Conservation (phyloP, 2,113 vertebrate species). For the Lutjanus erythropterus region DNA sequence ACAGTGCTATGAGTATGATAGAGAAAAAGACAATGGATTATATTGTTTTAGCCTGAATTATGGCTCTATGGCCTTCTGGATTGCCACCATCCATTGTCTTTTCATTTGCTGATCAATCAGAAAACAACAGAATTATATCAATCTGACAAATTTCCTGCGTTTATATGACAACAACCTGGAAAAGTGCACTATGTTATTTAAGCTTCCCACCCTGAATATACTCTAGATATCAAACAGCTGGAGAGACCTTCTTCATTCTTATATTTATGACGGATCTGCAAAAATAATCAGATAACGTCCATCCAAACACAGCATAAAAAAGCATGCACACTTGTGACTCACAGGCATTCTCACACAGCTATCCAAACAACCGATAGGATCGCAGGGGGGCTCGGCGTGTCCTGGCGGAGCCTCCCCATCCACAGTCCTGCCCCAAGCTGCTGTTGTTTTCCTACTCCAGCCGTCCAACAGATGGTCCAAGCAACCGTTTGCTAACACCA, state of each 20-base stretch:
- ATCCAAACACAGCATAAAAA: background rate
- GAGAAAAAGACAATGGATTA: too few relatives aligned
- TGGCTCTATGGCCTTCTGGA: too few relatives aligned
- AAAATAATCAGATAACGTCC: conserved; percentile 8
- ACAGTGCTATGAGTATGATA: too few relatives aligned
- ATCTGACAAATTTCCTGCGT: too few relatives aligned
- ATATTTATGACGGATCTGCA: background rate
- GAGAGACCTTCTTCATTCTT: background rate
- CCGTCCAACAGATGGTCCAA: conserved; percentile 72
- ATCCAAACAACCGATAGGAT: conserved; percentile 39
- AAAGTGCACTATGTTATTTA: too few relatives aligned
- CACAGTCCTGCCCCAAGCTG: conserved; percentile 50
- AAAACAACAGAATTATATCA: too few relatives aligned
- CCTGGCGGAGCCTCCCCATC: conserved; percentile 42
- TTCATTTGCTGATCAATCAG: too few relatives aligned
- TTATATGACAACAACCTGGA: too few relatives aligned
- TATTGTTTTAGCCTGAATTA: too few relatives aligned
- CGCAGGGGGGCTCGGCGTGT: background rate
- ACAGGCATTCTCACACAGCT: conserved; percentile 33
- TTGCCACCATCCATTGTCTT: too few relatives aligned
- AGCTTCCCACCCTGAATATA: too few relatives aligned
- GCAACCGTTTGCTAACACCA: conserved; percentile 69
- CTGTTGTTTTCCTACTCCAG: conserved; percentile 71
- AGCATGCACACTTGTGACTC: background rate
- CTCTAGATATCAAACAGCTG: background rate